A percentile compares a stretch with the other conserved stretches of the same genome.
Conservation (phyloP, 2,888 invertebrate species). For the Brachycybe producta region DNA sequence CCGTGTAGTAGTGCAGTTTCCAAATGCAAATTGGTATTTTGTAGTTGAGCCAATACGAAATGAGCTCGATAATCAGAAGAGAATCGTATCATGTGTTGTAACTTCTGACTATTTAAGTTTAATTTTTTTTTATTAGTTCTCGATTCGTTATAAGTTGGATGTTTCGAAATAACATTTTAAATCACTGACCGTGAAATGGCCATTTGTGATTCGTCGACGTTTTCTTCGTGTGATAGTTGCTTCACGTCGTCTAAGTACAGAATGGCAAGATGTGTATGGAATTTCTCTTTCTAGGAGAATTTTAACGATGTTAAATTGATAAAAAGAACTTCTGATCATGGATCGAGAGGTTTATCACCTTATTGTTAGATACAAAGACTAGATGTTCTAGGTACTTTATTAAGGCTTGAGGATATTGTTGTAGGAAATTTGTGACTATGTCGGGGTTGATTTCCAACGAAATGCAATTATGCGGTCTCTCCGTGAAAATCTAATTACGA, state of each 20-base stretch:
- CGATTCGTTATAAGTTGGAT: too few species aligned
- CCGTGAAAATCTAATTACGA: constrained; percentile 37
- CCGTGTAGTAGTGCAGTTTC: constrained; percentile 42
- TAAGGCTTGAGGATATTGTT: constrained; percentile 34
- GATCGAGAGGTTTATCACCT: too few species aligned
- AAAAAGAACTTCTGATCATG: too few species aligned
- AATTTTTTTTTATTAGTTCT: too few species aligned
- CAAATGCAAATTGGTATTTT: constrained; percentile 36
- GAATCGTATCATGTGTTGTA: constrained; percentile 34
- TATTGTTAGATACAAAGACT: constrained; percentile 33
- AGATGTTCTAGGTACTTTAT: constrained; percentile 36
- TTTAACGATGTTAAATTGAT: not conserved
- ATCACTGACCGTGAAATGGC: not conserved
- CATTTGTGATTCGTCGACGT: constrained; percentile 16
- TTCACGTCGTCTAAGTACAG: constrained; percentile 37
- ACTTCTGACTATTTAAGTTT: constrained; percentile 31
- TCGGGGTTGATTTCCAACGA: constrained; percentile 32
- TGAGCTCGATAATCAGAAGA: constrained; percentile 37
- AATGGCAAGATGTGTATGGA: constrained; percentile 39
- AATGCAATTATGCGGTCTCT: constrained; percentile 29
- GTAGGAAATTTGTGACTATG: constrained; percentile 34
- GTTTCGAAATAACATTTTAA: too few species aligned
- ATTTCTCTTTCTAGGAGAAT: constrained; percentile 36
- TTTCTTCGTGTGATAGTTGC: constrained; percentile 27
- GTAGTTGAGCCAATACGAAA: constrained; percentile 37